Conservation (phyloP, 2,888 invertebrate species). For the Toxonevra muliebris region DNA sequence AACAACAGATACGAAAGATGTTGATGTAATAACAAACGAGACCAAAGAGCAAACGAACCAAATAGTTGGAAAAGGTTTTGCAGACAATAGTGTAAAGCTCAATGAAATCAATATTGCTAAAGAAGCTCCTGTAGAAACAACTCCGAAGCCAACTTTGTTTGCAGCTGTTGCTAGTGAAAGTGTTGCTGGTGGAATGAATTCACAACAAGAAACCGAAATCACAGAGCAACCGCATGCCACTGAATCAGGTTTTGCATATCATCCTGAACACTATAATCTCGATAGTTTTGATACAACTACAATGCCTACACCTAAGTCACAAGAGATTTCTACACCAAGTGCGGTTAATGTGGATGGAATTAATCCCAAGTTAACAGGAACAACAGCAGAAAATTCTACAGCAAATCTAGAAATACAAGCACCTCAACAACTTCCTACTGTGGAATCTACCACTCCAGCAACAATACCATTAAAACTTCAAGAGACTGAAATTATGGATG, state of each 20-base stretch:
- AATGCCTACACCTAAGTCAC: slow-evolving; percentile 10
- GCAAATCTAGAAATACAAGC: neutral
- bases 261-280: slow-evolving; percentile 2
- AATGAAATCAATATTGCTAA: too few relatives aligned
- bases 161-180: neutral
- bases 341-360: neutral
- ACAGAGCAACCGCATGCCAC: slow-evolving; percentile 8
- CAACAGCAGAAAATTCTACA: too few relatives aligned
- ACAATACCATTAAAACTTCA: neutral
- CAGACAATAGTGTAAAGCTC: too few relatives aligned
- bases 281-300: slow-evolving; percentile 19
- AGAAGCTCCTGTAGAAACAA: neutral
- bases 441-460: neutral
- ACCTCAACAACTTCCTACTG: slow-evolving; percentile 5
- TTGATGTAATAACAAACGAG: too few relatives aligned
- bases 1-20: too few relatives aligned
- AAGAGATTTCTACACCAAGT: slow-evolving; percentile 8
- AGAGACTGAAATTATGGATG: neutral
- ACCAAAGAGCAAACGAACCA: neutral
- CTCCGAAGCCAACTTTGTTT: neutral
- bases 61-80: neutral
- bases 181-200: neutral
- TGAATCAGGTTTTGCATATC: slow-evolving; percentile 18
- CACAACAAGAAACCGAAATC: slow-evolving; percentile 1
- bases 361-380: neutral